Evolutionary conservation across 2,888 invertebrate species (phyloP).

Genomic region (Heteromurus nitidus): DNA sequence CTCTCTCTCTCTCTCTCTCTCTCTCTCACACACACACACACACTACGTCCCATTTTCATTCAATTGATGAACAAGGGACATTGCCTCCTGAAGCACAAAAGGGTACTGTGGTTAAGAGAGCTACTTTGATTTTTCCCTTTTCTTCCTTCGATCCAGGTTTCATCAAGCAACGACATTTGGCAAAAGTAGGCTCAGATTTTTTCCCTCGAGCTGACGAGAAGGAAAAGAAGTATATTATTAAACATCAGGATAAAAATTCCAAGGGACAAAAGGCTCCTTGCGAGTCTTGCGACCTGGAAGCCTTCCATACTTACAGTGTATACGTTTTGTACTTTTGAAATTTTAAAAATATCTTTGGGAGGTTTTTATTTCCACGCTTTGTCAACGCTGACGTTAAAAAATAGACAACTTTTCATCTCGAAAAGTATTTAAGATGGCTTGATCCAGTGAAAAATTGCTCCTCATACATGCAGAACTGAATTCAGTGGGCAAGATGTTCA

Average conservation of each 20-base stretch:
- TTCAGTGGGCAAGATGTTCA: too few relatives aligned
- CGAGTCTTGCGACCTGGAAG: not conserved
- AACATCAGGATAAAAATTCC: not conserved
- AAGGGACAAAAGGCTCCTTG: conserved; percentile 6
- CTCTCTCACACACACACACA: too few relatives aligned
- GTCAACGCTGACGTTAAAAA: conserved; percentile 23
- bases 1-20: conserved; percentile 29
- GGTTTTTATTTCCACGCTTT: not conserved
- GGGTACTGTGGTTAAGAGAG: conserved; percentile 24
- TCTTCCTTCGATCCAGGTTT: not conserved
- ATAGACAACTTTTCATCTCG: not conserved
- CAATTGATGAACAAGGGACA: conserved; percentile 43
- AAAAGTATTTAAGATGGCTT: not conserved
- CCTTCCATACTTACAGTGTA: not conserved
- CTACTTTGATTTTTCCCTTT: conserved; percentile 19
- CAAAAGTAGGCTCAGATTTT: conserved; percentile 37
- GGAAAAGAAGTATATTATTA: not conserved
- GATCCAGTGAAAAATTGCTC: conserved; percentile 12
- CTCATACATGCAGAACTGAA: not conserved
- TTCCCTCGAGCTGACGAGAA: not conserved
- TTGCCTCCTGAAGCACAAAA: conserved; percentile 29
- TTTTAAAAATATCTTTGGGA: not conserved
- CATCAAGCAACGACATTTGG: conserved; percentile 28
- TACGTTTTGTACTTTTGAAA: not conserved
- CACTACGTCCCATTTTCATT: conserved; percentile 13